Conservation (phyloP, 2,113 vertebrate species). For the Vombatus ursinus region DNA sequence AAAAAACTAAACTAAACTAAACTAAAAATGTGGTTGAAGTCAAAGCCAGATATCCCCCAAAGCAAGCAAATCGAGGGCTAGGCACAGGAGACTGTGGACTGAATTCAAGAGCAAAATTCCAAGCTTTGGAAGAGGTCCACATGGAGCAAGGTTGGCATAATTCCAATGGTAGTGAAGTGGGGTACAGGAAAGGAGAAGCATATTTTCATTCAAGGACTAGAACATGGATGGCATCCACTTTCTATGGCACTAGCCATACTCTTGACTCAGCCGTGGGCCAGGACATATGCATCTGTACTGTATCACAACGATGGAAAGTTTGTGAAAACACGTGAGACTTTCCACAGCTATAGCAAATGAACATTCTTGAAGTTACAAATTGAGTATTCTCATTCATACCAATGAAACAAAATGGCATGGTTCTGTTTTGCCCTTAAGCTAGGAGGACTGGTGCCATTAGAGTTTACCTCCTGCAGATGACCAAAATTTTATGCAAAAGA, state of each 20-base stretch:
- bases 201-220: not conserved
- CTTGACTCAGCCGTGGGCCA: not conserved
- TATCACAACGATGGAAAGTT: not conserved
- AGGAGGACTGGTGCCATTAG: not conserved
- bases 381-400: not conserved
- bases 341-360: constrained; percentile 41
- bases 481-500: constrained; percentile 22
- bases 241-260: not conserved
- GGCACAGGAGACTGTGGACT: not conserved
- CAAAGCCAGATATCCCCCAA: not conserved
- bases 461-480: constrained; percentile 10
- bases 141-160: not conserved
- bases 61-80: not conserved
- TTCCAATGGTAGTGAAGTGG: not conserved
- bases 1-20: not conserved
- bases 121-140: not conserved
- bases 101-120: not conserved
- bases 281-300: not conserved
- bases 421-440: constrained; percentile 17
- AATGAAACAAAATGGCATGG: constrained; percentile 19
- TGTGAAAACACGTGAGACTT: constrained; percentile 29
- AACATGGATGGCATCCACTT: not conserved
- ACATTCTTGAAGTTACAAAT: constrained; percentile 11
- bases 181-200: not conserved
- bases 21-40: not conserved